These are phyloP conservation scores for Manis crassicaudata DNA, from an alignment of 2,797 vertebrate species.

Conservation along the genomic window DNA sequence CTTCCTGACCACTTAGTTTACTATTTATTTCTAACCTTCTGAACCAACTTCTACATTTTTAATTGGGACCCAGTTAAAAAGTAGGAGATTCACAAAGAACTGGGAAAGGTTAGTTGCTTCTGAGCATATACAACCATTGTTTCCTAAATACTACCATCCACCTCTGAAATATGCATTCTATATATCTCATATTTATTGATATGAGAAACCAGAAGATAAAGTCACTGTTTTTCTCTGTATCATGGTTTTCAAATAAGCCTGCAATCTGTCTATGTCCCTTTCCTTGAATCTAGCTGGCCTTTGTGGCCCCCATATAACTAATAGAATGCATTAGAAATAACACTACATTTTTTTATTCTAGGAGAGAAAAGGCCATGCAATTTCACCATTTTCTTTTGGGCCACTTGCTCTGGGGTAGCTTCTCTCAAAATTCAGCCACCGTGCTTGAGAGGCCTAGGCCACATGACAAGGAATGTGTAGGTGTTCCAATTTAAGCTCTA, in stretches of 20 bases:
- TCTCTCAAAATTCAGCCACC: neutral
- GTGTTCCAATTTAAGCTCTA: neutral
- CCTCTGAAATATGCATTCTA: neutral
- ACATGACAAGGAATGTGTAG: neutral
- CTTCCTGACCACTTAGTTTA: neutral
- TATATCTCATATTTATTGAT: neutral
- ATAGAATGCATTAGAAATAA: neutral
- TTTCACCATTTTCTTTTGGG: neutral
- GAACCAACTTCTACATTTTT: neutral
- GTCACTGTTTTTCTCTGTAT: neutral
- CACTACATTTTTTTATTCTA: neutral
- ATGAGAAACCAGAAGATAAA: neutral
- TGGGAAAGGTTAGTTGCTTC: neutral
- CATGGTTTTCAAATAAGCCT: neutral
- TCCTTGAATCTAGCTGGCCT: neutral
- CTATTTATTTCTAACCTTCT: neutral
- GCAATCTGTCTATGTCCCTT: neutral
- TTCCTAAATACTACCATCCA: neutral
- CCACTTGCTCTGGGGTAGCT: neutral
- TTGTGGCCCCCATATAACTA: neutral
- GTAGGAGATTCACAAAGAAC: neutral
- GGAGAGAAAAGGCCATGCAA: neutral
- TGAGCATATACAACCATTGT: neutral
- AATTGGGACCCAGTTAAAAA: neutral
- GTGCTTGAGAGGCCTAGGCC: neutral